Evolutionary conservation across 2,113 vertebrate species (phyloP).

Genomic region (Garra rufa): DNA sequence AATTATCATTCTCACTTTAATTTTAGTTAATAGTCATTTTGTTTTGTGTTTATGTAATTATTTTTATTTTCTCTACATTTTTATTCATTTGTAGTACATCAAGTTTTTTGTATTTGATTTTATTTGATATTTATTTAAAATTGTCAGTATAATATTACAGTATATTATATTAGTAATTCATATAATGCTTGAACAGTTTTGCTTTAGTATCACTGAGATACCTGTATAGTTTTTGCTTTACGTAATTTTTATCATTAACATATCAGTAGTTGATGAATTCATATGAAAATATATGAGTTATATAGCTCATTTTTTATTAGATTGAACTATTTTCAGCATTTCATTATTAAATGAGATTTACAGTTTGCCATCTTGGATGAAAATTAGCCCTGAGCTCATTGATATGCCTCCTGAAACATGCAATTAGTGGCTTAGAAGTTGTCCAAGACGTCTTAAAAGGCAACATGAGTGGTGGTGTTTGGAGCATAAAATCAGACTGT

Average conservation of each 20-base stretch:
- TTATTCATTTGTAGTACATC: too few relatives aligned
- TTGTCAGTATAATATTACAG: too few relatives aligned
- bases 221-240: too few relatives aligned
- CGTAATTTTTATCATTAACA: too few relatives aligned
- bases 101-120: neutral
- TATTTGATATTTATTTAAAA: neutral
- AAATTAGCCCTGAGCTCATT: neutral
- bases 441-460: neutral
- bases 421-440: neutral
- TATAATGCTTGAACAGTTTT: too few relatives aligned
- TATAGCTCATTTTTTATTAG: neutral
- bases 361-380: neutral
- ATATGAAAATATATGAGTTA: neutral
- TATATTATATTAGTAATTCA: too few relatives aligned
- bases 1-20: too few relatives aligned
- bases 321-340: neutral
- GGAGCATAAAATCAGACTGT: neutral
- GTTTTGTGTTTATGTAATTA: too few relatives aligned
- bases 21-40: too few relatives aligned
- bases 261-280: neutral
- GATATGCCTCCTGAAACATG: neutral
- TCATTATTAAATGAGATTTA: neutral
- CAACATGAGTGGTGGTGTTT: neutral
- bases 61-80: too few relatives aligned
- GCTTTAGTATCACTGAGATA: neutral